Evolutionary conservation across 2,797 vertebrate species (phyloP), one percentile per base, ranked within the genome.

Genomic region (Gadopsis bispinosus): DNA sequence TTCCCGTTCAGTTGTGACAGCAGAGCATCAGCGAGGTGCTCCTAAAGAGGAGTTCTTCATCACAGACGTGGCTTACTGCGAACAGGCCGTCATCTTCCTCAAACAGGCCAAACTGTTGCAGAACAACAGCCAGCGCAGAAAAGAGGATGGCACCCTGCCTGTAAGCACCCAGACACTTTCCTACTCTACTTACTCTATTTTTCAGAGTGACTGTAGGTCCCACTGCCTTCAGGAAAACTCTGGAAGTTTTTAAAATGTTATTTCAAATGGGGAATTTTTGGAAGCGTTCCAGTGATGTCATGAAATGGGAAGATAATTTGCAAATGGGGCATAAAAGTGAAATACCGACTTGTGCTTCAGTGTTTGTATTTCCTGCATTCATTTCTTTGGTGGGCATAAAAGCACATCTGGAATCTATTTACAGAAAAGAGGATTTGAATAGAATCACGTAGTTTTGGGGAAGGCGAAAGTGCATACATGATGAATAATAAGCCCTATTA

Each of bases 31-130:
- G 43, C 67, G 88, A 10, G 83, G 88, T 0, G 85, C 77, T 22
- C 83, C 89, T 2, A 93, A 89, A 74, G 96, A 95, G 31, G 95
- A 97, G 43, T 62, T 93, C 65, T 95, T 97, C 92, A 94, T 92
- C 86, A 96, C 95, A 29, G 96, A 97, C 3, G 81, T 96, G 80
- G 96, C 97, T 35, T 98, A 97, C 92, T 97, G 96, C 0, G 97
- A 97, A 73, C 97, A 99, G 84, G 97, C 97, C 0, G 94, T 88
- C 83, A 93, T 95, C 51, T 90, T 96, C 77, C 94, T 95, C 62
- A 96, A 96, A 83, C 94, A 96, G 78, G 88, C 95, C 91, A 94
- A 93, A 0, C 89, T 92, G 37, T 85, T 92, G 0, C 88, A 89
- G 69, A 91, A 88, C 75, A 90, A 81, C 55, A 88, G 82, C 69